phyloP scores from a whole-genome alignment of 2,888 invertebrate species.

The Auanema sp. region DNA sequence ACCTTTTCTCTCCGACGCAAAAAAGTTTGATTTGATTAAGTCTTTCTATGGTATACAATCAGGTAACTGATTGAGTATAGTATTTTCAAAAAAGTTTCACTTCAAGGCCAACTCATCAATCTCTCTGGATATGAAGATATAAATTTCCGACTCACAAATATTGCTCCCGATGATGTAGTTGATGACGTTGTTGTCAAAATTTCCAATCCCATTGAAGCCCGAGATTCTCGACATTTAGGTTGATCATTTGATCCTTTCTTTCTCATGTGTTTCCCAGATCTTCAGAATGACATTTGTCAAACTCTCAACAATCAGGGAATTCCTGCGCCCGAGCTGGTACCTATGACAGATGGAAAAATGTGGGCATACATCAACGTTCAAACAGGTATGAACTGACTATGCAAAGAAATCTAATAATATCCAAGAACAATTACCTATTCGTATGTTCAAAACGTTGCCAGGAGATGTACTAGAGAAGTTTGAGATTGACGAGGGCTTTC shows the following conservation, averaged over 20 bases:
- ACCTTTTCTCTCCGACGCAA: too few relatives aligned
- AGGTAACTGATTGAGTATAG: too few relatives aligned
- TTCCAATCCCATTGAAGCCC: conserved; percentile 14
- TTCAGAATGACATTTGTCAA: conserved; percentile 6
- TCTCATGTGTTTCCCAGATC: background rate
- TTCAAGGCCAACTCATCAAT: conserved; percentile 3
- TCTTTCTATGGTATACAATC: too few relatives aligned
- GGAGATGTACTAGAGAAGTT: conserved; percentile 12
- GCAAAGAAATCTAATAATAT: background rate
- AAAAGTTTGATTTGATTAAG: too few relatives aligned
- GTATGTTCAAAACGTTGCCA: conserved; percentile 13
- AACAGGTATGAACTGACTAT: background rate
- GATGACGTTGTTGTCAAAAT: conserved; percentile 9
- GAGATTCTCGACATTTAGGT: conserved; percentile 9
- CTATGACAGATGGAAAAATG: background rate
- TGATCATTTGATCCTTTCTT: background rate
- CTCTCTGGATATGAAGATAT: conserved; percentile 16
- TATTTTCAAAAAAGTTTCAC: background rate
- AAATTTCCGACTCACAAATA: conserved; percentile 7
- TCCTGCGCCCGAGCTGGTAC: conserved; percentile 4
- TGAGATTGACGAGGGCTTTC: conserved; percentile 8
- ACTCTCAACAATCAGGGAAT: conserved; percentile 1
- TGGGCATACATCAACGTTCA: conserved; percentile 1
- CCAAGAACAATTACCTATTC: conserved; percentile 14
- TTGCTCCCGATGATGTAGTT: conserved; percentile 3